Evolutionary conservation across 2,888 invertebrate species (phyloP), one percentile per base, ranked within the genome.

Genomic region (Microchrysa polita): DNA sequence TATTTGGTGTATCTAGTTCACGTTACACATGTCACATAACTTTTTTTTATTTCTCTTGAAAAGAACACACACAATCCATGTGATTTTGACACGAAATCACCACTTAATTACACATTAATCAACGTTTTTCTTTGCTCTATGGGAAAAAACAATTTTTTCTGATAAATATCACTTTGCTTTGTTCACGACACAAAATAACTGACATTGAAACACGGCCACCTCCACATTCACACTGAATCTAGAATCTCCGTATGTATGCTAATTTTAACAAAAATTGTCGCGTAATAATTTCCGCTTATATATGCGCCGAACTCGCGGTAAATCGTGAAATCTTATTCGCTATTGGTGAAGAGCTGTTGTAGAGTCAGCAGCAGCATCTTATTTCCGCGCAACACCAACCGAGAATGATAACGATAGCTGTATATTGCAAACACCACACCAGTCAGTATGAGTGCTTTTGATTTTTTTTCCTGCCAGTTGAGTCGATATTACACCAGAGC

Each of bases 151-250:
- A 34, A 34, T 34, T 34, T 7, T 34, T 34, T 34, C 2, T 34
- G 7, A 34, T n/a, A 34, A 34, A 34, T 34, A n/a, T 34, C 27
- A 34, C 27, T 16, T 63, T 12, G 65, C 65, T 65, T 65, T 65
- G 65, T 65, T 48, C 65, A 65, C 48, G 44, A 7, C 65, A 65
- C 48, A 48, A 7, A 42, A 10, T 65, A 22, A 44, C 65, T 65
- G 48, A 44, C 65, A 65, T 65, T 65, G 65, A 48, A 48, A 44
- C 27, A 34, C 40, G 1, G 1, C 23, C 23, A 34, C 27, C 27
- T 34, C 27, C 27, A 34, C 27, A 34, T n/a, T n/a, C n/a, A n/a
- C n/a, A 9, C 48, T 48, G 5, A n/a, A 48, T 48, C 48, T 48
- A 34, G 27, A 34, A 34, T 34, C 27, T 34, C 27, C 27, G 27